These are phyloP conservation scores for Drosophila orena DNA, from an alignment of 1,140 invertebrate species.

Conservation along the genomic window DNA sequence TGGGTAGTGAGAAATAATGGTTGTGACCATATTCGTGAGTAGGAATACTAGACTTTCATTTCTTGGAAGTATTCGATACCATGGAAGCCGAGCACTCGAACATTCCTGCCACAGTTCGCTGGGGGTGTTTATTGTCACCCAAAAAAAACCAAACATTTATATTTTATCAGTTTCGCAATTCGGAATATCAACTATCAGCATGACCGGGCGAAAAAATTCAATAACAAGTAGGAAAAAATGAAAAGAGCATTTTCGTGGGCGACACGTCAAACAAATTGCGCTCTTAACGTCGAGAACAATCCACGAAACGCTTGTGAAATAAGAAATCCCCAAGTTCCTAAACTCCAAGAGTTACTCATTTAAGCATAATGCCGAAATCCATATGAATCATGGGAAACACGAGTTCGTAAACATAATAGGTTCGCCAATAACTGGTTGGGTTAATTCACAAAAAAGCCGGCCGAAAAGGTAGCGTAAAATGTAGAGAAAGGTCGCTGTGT, in stretches of 20 bases:
- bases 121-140: constrained; percentile 2
- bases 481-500: constrained; percentile 47
- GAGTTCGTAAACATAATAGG: constrained; percentile 13
- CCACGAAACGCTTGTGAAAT: constrained; percentile 23
- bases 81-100: constrained; percentile 2
- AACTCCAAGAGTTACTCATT: constrained; percentile 27
- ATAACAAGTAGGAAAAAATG: constrained; percentile 19
- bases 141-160: background rate
- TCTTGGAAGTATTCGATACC: background rate
- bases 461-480: constrained; percentile 24
- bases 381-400: constrained; percentile 45
- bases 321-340: constrained; percentile 22
- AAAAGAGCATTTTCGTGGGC: constrained; percentile 11
- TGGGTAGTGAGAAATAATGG: constrained; percentile 1
- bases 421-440: constrained; percentile 37
- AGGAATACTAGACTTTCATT: background rate
- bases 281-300: constrained; percentile 40
- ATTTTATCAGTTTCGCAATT: constrained; percentile 47
- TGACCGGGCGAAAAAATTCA: constrained; percentile 28
- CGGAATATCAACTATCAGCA: constrained; percentile 47
- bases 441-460: constrained; percentile 49
- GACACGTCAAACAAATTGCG: constrained; percentile 43
- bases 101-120: constrained; percentile 7
- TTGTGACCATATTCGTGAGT: background rate
- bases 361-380: constrained; percentile 27